Base-by-base conservation (phyloP, 1,140 invertebrate genomes). In the Druon quercuslanigerum region DNA sequence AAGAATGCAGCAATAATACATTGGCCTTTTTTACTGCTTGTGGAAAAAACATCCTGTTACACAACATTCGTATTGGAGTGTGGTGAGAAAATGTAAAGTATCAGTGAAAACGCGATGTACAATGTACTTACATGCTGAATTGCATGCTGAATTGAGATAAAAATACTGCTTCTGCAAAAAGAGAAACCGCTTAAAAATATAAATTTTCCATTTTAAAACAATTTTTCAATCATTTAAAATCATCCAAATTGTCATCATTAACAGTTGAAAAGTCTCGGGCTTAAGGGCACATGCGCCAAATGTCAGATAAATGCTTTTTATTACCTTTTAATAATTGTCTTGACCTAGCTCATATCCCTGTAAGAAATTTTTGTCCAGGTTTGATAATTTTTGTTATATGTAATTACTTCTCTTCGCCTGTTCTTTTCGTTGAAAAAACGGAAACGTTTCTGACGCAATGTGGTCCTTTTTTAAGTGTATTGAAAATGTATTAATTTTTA, bases 1-100 rank as follows among this genome's bases (percentile, higher is more conserved):
- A 66, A 16, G 60, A 66, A 66, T 66, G 60, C 40, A 33, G 20
- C 33, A 66, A 66, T 66, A 66, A 66, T 66, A 66, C 46, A 66
- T 66, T 66, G 25, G 11, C 20, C 57, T 66, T 66, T 33, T 66
- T 66, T 14, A 66, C 16, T 25, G 33, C 25, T 66, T 66, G 60
- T 66, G 60, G 60, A 66, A 40, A 66, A 40, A n/a, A 46, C 25
- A 40, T 25, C 40, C 8, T 66, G 13, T 66, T 66, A 46, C 60
- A 14, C 6, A 66, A 66, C 40, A n/a, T 66, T 46, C 6, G 5
- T 33, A 66, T 33, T 40, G 25, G 25, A 66, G 25, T 66, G 13
- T 16, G 40, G 2, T 46, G 7, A 11, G 40, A 46, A 46, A 46
- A 40, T 40, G 60, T 40, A 40, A n/a, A 66, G 16, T 40, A 66